Percentiles rank a stretch among this genome's conserved stretches.
Conservation (phyloP, 2,113 vertebrate species). For the Macrotus californicus region DNA sequence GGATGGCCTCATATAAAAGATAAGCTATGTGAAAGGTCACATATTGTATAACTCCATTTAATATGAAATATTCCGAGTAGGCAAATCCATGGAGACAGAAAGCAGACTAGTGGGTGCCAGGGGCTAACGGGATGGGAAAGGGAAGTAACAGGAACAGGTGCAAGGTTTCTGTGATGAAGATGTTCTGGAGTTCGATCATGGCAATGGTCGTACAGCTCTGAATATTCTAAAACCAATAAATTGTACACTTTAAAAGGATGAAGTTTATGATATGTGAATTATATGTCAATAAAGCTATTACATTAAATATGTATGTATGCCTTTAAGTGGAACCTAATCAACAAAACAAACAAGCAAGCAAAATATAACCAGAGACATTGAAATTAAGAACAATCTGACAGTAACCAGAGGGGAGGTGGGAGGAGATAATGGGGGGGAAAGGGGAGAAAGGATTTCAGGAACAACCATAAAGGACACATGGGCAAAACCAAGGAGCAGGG, state of each 20-base stretch:
- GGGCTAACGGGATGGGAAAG: no score
- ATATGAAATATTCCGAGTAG: neutral
- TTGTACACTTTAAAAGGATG: neutral
- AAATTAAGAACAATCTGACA: no score
- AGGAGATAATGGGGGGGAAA: no score
- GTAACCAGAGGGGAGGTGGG: no score
- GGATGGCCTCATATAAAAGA: neutral
- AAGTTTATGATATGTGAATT: neutral
- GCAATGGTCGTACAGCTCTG: neutral
- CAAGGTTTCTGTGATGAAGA: neutral
- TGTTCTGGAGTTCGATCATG: neutral
- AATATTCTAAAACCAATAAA: neutral
- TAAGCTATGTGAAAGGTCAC: neutral
- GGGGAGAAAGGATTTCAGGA: no score
- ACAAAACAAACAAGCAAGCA: no score
- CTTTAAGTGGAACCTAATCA: no score
- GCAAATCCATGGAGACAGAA: neutral
- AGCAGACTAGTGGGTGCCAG: neutral
- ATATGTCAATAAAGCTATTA: neutral
- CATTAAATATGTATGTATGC: neutral
- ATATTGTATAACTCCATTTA: neutral
- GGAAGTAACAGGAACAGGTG: neutral
- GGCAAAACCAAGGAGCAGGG: no score
- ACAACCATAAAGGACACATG: no score
- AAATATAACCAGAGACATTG: no score